Evolutionary conservation across 2,888 invertebrate genomes (phyloP).

Genomic region (Frankliniella intonsa): DNA sequence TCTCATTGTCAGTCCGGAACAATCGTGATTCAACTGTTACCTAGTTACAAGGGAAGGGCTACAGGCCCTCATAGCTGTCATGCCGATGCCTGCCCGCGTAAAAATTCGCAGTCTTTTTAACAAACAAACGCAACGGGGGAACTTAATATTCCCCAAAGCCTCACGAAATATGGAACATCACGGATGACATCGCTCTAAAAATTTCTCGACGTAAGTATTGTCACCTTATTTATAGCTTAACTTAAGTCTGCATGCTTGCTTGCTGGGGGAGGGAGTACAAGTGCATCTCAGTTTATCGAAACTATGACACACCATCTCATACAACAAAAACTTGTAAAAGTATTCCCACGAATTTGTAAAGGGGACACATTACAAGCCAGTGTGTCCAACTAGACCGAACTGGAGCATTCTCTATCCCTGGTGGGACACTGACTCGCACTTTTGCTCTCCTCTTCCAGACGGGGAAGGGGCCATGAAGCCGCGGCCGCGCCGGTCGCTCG

Average conservation of each 20-base stretch:
- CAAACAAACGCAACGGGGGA: background rate
- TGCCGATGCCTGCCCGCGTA: background rate
- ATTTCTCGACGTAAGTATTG: background rate
- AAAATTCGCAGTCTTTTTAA: background rate
- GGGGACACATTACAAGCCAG: background rate
- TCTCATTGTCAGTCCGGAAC: background rate
- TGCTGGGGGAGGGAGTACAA: constrained; percentile 3
- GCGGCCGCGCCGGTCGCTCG: background rate
- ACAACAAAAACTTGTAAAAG: background rate
- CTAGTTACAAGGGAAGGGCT: background rate
- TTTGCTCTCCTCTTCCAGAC: constrained; percentile 22
- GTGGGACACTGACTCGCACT: background rate
- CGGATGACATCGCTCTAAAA: background rate
- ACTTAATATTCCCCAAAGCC: background rate
- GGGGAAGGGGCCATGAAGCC: background rate
- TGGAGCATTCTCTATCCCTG: background rate
- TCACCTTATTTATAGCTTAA: background rate
- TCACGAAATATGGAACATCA: background rate
- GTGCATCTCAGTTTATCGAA: background rate
- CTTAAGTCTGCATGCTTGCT: background rate
- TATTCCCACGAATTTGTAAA: background rate
- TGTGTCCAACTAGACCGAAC: background rate
- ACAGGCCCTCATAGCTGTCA: background rate
- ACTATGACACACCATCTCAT: background rate
- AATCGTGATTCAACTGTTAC: background rate